Conservation (phyloP, 2,888 invertebrate species). For the Cataglyphis rosenhaueri region DNA sequence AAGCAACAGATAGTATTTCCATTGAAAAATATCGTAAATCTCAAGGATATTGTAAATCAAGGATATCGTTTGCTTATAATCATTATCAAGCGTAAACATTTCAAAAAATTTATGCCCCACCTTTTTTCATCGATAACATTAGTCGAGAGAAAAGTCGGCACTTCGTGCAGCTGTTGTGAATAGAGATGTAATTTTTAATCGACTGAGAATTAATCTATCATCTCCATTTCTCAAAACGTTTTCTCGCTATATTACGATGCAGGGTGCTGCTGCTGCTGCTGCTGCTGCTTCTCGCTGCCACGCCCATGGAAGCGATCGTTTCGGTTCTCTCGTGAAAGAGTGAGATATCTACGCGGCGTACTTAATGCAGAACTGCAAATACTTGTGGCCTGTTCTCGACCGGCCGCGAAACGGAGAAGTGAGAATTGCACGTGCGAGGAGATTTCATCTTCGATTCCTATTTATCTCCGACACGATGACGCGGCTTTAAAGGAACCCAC, state of each 20-base stretch:
- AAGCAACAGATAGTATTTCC: background rate
- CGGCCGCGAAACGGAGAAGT: background rate
- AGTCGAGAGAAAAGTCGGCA: background rate
- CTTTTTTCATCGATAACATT: background rate
- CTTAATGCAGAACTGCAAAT: slow-evolving; percentile 28
- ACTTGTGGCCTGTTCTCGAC: background rate
- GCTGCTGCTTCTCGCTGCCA: slow-evolving; percentile 36
- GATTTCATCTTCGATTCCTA: slow-evolving; percentile 11
- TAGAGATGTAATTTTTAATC: slow-evolving; percentile 21
- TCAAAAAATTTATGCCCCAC: background rate
- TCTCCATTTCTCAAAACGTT: background rate
- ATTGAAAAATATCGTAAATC: background rate
- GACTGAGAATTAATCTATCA: slow-evolving; percentile 25
- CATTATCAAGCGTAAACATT: background rate
- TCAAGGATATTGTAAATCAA: background rate
- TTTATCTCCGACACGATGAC: slow-evolving; percentile 29
- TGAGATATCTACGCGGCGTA: slow-evolving; percentile 5
- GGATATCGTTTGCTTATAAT: background rate
- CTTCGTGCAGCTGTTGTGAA: background rate
- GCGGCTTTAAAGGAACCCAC: slow-evolving; percentile 24
- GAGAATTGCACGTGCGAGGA: background rate
- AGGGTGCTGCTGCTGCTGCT: slow-evolving; percentile 17
- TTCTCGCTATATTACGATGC: slow-evolving; percentile 14
- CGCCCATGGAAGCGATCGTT: slow-evolving; percentile 42
- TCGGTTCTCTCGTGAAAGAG: slow-evolving; percentile 31